Base-by-base conservation (phyloP, 2,797 vertebrate genomes). In the Liasis olivaceus region DNA sequence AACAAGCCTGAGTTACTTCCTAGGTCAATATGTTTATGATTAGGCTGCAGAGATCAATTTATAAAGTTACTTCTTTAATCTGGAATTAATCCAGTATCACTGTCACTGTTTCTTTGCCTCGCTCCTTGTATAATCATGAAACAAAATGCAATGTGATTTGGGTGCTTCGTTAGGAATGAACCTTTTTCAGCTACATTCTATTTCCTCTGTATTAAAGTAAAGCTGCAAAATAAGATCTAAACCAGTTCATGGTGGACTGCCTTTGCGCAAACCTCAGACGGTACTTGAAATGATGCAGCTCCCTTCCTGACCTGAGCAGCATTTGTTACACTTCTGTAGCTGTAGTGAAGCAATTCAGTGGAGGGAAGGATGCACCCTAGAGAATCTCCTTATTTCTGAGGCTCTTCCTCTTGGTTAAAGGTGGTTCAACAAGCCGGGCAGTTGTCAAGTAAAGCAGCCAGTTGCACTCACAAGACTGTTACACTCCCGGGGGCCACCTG, bases 191-290 rank as follows among this genome's bases (percentile, higher is more conserved):
- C 96, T 97, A 89, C 96, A 94, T 95, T 93, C 66, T 95, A 93
- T 97, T 97, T 95, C 95, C 95, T 95, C 95, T 95, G 90, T 92
- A 95, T 96, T 93, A 96, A 92, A 93, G 94, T 94, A 97, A 95
- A 96, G 97, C 98, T 98, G 97, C 97, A 98, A 98, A 98, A 97
- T 94, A 97, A 97, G 96, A 98, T 97, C 97, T 97, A 97, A 97
- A 97, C 97, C 91, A 95, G 96, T 96, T 96, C 69, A 87, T 88
- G 89, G 95, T 90, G 95, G 96, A 97, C 97, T 97, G 96, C 96
- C 95, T 97, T 95, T 95, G 95, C 93, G 95, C 96, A 96, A 96
- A 91, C 95, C 92, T 91, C 93, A 89, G 95, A 89, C 93, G 72
- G 31, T 93, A 91, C 95, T 94, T 91, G 93, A 89, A 96, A 89